Base-by-base conservation (phyloP, 1,140 invertebrate species). In the Pogonomyrmex barbatus region DNA sequence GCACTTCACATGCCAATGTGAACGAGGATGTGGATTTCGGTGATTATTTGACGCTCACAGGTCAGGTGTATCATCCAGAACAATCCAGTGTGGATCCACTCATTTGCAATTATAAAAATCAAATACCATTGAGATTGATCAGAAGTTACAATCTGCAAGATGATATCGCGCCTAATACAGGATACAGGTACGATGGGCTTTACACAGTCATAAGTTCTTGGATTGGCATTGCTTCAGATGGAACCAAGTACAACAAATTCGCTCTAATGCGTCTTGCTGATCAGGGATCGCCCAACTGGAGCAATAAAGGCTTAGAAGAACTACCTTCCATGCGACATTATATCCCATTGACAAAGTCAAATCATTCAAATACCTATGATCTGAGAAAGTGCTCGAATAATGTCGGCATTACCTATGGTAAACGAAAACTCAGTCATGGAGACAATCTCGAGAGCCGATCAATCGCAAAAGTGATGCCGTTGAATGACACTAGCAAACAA, bases 181-280 rank as follows among this genome's bases (percentile, higher is more conserved):
- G 94, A 5, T 92, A 94, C 6, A 90, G 94, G 24, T 95, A 95
- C 36, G 94, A 95, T 76, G 94, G 94, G 45, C 87, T 95, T 2
- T 95, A 94, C 33, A 84, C 89, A 4, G 92, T 95, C 0, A 84
- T 92, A 12, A 88, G 91, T 4, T 90, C 90, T 30, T 95, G 94
- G 94, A 92, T 94, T 33, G 93, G 92, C 10, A 52, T 84, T 4
- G 85, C 88, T 39, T 36, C 68, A 0, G 90, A 94, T 52, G 83
- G 88, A 0, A 92, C 79, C 47, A 92, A 93, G 58, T 79, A 92
- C 65, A 91, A 93, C 50, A 95, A 95, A 83, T 95, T 94, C 70
- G 93, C 93, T 0, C 65, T 95, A 2, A 87, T 76, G 42, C 91
- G 93, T 75, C 73, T 94, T 6, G 62, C 84, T 0, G 77, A 91